Evolutionary conservation across 2,113 vertebrate species (phyloP).

Genomic region (Scomber scombrus): DNA sequence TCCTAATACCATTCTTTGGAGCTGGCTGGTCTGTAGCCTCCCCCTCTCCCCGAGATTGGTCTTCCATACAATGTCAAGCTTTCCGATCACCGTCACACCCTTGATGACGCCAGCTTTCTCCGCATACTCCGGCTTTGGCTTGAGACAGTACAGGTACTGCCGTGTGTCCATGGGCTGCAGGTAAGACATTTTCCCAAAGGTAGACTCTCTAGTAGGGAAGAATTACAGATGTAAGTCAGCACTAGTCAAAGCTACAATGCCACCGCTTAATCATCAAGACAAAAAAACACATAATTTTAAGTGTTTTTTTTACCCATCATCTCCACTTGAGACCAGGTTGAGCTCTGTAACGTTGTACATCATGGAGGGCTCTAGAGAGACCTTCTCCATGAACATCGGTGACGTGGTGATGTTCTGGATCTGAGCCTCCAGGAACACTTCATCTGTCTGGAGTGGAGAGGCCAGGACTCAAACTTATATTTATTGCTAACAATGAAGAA

Average conservation of each 20-base stretch:
- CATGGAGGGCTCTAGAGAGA: conserved; percentile 96
- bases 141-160: conserved; percentile 97
- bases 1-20: conserved; percentile 93
- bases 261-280: background rate
- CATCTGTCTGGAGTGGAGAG: conserved; percentile 89
- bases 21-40: conserved; percentile 96
- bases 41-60: conserved; percentile 97
- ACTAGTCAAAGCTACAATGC: background rate
- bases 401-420: conserved; percentile 99
- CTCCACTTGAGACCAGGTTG: conserved; percentile 85
- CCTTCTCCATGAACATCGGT: conserved; percentile 99
- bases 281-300: too few species aligned
- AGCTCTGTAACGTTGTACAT: conserved; percentile 98
- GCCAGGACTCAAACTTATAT: conserved; percentile 12
- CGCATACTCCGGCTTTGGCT: conserved; percentile 96
- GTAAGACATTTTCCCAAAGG: conserved; percentile 96
- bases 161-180: conserved; percentile 98
- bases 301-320: conserved; percentile 85
- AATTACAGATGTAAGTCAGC: background rate
- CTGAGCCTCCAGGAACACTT: conserved; percentile 98
- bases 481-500: background rate
- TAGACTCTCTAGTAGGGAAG: conserved; percentile 87
- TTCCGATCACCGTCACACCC: conserved; percentile 97
- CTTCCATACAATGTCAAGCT: conserved; percentile 99
- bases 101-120: conserved; percentile 99